Conservation (phyloP, 2,888 invertebrate species). For the Prenolepis imparis region DNA sequence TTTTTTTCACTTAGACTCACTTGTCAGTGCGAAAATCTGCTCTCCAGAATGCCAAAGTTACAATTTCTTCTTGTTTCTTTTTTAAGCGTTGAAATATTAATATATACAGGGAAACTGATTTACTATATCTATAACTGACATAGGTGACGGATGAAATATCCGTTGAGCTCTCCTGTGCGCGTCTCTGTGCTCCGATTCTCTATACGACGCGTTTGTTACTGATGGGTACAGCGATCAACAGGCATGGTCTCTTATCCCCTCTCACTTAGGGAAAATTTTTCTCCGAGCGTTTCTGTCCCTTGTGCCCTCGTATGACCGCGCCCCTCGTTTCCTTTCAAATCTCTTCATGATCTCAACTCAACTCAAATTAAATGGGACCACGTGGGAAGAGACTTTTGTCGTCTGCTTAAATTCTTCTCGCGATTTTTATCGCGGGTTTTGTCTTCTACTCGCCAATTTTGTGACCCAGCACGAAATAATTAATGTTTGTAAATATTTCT, state of each 20-base stretch:
- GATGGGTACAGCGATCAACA: constrained; percentile 71
- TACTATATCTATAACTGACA: neutral
- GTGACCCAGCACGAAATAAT: neutral
- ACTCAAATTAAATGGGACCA: constrained; percentile 16
- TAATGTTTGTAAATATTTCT: neutral
- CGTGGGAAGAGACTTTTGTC: constrained; percentile 38
- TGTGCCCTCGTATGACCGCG: constrained; percentile 45
- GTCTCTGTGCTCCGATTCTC: constrained; percentile 36
- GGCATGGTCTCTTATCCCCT: constrained; percentile 70
- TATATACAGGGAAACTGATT: neutral
- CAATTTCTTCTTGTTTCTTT: neutral
- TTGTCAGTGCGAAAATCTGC: neutral
- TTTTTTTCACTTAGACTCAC: neutral
- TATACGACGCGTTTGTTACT: constrained; percentile 66
- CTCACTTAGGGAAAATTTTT: constrained; percentile 62
- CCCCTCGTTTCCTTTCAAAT: constrained; percentile 31
- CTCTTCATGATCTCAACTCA: constrained; percentile 1
- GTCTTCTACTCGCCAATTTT: neutral
- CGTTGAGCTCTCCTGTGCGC: constrained; percentile 10
- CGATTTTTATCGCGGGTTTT: neutral
- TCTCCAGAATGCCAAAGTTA: neutral
- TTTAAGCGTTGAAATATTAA: neutral
- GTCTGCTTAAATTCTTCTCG: constrained; percentile 29
- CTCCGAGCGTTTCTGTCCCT: constrained; percentile 49
- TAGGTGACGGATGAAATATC: neutral